phyloP scores from a whole-genome alignment of 2,113 vertebrate species.

The Toxotes chatareus region DNA sequence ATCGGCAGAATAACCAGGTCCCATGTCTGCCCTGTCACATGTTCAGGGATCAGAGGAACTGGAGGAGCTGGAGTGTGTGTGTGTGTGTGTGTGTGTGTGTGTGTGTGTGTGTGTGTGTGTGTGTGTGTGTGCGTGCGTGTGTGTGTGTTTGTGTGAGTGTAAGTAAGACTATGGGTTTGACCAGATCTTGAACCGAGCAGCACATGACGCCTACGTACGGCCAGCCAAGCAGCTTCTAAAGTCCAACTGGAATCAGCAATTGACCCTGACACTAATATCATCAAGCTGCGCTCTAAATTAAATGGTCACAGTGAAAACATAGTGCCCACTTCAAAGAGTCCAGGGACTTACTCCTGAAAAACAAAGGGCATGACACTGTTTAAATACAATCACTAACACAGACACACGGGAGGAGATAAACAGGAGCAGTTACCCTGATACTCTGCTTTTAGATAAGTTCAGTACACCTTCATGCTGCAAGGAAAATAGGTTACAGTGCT shows the following conservation, averaged over 20 bases:
- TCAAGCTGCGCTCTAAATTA: slow-evolving; percentile 68
- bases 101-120: too few relatives aligned
- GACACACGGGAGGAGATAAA: slow-evolving; percentile 33
- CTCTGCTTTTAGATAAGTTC: slow-evolving; percentile 5
- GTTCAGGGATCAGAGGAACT: slow-evolving; percentile 70
- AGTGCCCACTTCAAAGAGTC: slow-evolving; percentile 70
- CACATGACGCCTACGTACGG: slow-evolving; percentile 78
- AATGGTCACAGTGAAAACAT: slow-evolving; percentile 74
- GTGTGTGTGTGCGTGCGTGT: too few relatives aligned
- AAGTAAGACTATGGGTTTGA: slow-evolving; percentile 72
- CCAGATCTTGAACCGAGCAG: slow-evolving; percentile 73
- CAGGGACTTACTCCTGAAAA: slow-evolving; percentile 63
- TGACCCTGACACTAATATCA: slow-evolving; percentile 80
- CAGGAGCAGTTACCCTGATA: slow-evolving; percentile 38
- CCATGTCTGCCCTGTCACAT: slow-evolving; percentile 79
- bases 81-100: slow-evolving; percentile 32
- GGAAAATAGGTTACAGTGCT: neutral
- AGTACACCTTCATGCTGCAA: neutral
- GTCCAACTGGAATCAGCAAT: slow-evolving; percentile 66
- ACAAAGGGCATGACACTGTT: slow-evolving; percentile 72
- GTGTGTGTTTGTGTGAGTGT: slow-evolving; percentile 25
- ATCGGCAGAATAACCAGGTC: slow-evolving; percentile 66
- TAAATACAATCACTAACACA: slow-evolving; percentile 48
- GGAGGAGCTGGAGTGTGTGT: slow-evolving; percentile 53
- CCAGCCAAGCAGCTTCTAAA: slow-evolving; percentile 59